Base-by-base conservation (phyloP, 2,888 invertebrate genomes). In the Drosophila greeni region DNA sequence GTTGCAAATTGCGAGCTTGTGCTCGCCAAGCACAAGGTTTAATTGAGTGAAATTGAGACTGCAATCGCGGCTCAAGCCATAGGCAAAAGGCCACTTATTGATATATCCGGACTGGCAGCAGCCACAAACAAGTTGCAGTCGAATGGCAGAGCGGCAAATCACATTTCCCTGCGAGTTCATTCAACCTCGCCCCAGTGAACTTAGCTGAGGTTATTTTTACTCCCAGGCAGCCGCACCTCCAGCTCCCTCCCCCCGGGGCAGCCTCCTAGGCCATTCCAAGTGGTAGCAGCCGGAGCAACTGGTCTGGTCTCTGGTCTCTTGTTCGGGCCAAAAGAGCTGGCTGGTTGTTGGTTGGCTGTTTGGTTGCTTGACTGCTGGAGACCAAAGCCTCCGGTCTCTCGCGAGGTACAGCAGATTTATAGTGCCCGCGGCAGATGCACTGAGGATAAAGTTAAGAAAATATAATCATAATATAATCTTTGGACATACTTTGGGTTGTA, bases 101-200 rank as follows among this genome's bases (percentile, higher is more conserved):
- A 80, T 80, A 82, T 82, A 80, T 82, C 82, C 80, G 82, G 76
- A 68, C 76, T 57, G 55, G 18, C 49, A 62, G 67, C 65, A 62
- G 67, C 65, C 37, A 26, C 67, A 65, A 70, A 49, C 68, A 67
- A 70, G 70, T 76, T 76, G 74, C 73, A 74, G 59, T 64, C 57
- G 57, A 49, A 42, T n/a, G 34, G 20, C 26, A 23, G 40, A 20
- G 29, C 29, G 53, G 51, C 48, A 62, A 58, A 67, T 60, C 61
- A 66, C 64, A 73, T 73, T 62, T 52, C 54, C 36, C 68, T 61
- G 31, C 51, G 85, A 87, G 88, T 88, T 88, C 88, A 88, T 88
- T 88, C 88, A 88, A 88, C 88, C 88, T 88, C 88, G 88, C 87
- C 88, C 88, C 88, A 88, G 88, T 88, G 88, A 88, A 88, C 88